phyloP scores from a whole-genome alignment of 1,140 invertebrate species.

The Paraescarpia echinospica region DNA sequence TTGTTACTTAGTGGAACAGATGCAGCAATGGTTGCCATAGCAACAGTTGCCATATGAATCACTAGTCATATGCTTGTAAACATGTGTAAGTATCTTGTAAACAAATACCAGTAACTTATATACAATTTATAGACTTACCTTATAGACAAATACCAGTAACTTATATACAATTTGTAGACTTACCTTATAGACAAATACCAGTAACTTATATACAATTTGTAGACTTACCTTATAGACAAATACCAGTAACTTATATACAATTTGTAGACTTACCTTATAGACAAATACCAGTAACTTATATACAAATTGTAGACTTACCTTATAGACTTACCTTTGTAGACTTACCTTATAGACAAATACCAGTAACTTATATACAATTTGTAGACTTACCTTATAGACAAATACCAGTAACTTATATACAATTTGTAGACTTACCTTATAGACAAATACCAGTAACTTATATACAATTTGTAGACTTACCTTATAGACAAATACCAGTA shows the following conservation, averaged over 20 bases:
- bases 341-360: not conserved
- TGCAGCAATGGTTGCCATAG: too few relatives aligned
- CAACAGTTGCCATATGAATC: not conserved
- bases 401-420: not conserved
- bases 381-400: not conserved
- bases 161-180: too few relatives aligned
- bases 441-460: not conserved
- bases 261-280: too few relatives aligned
- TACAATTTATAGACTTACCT: not conserved
- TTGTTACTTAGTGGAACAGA: not conserved
- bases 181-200: not conserved
- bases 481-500: not conserved
- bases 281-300: not conserved
- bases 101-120: not conserved
- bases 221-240: too few relatives aligned
- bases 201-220: not conserved
- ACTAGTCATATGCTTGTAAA: not conserved
- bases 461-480: not conserved
- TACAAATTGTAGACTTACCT: not conserved
- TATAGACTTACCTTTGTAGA: not conserved
- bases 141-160: not conserved
- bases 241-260: not conserved
- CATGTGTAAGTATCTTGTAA: not conserved
- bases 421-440: not conserved
- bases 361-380: not conserved